Evolutionary conservation across 1,140 invertebrate species (phyloP), one percentile per base, ranked within the genome.

Genomic region (Anoplophora glabripennis): DNA sequence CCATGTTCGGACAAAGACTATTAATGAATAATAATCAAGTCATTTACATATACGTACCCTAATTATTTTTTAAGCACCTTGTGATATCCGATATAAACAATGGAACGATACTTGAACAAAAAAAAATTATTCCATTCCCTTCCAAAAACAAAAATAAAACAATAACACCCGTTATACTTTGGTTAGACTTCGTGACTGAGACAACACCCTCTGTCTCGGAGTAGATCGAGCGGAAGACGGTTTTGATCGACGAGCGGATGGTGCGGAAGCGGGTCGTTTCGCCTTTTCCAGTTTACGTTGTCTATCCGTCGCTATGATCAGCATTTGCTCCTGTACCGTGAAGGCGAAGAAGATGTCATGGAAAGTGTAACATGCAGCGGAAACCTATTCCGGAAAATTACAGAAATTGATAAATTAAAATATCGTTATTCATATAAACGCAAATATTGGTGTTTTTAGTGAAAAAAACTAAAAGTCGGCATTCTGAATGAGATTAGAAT

Each of bases 321-420:
- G 76, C 80, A 85, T 85, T 53, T 83, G 78, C 66, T 85, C 84
- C 28, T 68, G 62, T 12, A 76, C 73, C 37, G 74, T 65, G 63
- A 77, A 77, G 56, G 67, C 58, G 11, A 83, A 78, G 64, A 86
- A 85, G n/a, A 83, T 81, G 58, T 84, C 78, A 70, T 86, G 82
- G 3, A 86, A 76, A 2, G 80, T 74, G 65, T 83, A 82, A 62
- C 82, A 83, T 17, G 84, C 84, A 0, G 84, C 82, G 21, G 83
- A 83, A 18, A 85, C 79, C 84, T 86, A 61, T 21, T 44, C n/a
- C 12, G 4, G 7, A 53, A 42, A 7, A 53, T 21, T 3, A 11
- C 65, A 72, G 35, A 46, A 12, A 17, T 15, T 51, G 35, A 52
- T 51, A 40, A n/a, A n/a, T n/a, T n/a, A n/a, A n/a, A n/a, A n/a